Conservation (phyloP, 2,888 invertebrate species). For the Agrochola litura region DNA sequence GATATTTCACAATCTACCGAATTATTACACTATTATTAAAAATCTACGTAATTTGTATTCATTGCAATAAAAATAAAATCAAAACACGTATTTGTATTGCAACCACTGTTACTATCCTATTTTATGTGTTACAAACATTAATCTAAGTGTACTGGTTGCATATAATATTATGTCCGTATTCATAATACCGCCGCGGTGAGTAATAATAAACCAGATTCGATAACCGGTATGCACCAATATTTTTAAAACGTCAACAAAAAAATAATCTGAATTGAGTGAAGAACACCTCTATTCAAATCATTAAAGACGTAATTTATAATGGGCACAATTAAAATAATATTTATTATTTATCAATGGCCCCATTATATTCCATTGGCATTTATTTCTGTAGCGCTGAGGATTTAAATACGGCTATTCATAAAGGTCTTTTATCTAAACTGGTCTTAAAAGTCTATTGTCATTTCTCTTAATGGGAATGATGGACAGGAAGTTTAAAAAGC, state of each 20-base stretch:
- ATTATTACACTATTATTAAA: too few species aligned
- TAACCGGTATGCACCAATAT: slow-evolving; percentile 12
- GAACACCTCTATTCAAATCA: background rate
- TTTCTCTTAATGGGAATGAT: background rate
- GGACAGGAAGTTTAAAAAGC: background rate
- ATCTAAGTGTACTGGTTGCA: slow-evolving; percentile 25
- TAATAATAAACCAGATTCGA: slow-evolving; percentile 6
- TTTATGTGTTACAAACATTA: slow-evolving; percentile 5
- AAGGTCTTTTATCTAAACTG: background rate
- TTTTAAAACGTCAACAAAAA: slow-evolving; percentile 5
- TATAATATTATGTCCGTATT: slow-evolving; percentile 38
- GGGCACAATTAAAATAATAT: background rate
- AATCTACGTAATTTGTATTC: too few species aligned
- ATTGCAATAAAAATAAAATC: too few species aligned
- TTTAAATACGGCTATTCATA: slow-evolving; percentile 1
- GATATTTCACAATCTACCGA: too few species aligned
- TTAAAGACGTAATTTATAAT: slow-evolving; percentile 10
- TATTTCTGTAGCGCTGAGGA: background rate
- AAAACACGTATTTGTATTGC: background rate
- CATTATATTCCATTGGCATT: background rate
- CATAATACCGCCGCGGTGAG: slow-evolving; percentile 2
- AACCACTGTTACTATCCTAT: background rate
- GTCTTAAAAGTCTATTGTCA: background rate
- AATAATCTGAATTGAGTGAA: background rate
- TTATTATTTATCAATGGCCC: background rate